These are phyloP conservation scores for Mus spretus DNA, from an alignment of 2,797 vertebrate species.

Conservation along the genomic window DNA sequence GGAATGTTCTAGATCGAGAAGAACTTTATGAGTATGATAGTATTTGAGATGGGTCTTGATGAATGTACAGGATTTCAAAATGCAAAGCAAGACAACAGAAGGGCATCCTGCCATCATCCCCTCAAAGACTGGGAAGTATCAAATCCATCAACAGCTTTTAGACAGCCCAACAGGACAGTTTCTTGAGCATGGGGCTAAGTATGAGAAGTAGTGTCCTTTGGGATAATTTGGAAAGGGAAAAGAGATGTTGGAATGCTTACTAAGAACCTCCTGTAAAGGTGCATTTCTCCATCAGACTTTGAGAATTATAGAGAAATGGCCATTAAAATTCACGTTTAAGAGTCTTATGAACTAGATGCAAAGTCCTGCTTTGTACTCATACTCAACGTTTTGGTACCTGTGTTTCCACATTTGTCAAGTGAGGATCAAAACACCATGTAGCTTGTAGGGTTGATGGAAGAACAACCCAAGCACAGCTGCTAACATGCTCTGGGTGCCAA, in stretches of 20 bases:
- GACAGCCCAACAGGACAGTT: background rate
- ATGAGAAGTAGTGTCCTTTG: background rate
- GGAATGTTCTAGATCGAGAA: background rate
- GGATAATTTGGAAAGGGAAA: constrained; percentile 1
- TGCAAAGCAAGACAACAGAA: background rate
- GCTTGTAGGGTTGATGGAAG: background rate
- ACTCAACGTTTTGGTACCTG: background rate
- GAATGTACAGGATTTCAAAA: constrained; percentile 47
- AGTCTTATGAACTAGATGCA: background rate
- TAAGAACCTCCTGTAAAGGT: background rate
- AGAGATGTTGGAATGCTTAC: background rate
- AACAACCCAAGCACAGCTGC: constrained; percentile 22
- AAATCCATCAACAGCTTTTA: background rate
- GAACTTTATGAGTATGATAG: background rate
- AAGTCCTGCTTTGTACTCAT: background rate
- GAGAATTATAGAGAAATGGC: background rate
- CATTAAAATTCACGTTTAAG: background rate
- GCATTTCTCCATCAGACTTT: background rate
- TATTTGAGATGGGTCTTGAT: constrained; percentile 29
- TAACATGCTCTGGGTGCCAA: background rate
- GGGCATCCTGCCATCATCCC: background rate
- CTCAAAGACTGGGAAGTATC: background rate
- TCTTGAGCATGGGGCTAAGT: background rate
- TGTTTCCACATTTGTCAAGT: constrained; percentile 25
- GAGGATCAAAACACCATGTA: background rate